Conservation (phyloP, 2,888 invertebrate genomes). For the Lysandra bellargus region DNA sequence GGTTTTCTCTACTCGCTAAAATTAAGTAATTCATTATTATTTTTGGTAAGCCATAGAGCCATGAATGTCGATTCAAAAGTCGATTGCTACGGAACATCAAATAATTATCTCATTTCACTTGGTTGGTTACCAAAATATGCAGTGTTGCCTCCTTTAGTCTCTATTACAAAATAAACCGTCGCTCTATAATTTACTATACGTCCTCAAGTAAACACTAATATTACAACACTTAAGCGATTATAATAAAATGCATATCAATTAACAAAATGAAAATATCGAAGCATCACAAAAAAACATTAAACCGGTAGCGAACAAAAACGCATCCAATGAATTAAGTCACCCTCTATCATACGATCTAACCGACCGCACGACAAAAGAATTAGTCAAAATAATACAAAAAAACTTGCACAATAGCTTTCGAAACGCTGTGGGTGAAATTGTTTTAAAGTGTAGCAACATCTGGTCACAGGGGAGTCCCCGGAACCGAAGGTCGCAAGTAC, state of each 20-base stretch:
- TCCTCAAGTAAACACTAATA: slow-evolving; percentile 35
- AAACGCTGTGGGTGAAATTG: slow-evolving; percentile 77
- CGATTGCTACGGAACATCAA: too few relatives aligned
- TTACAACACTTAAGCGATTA: slow-evolving; percentile 41
- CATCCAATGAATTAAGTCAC: slow-evolving; percentile 66
- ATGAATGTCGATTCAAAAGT: too few relatives aligned
- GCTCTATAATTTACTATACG: not conserved
- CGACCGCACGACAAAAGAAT: slow-evolving; percentile 78
- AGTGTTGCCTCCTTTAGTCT: not conserved
- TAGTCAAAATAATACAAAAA: slow-evolving; percentile 74
- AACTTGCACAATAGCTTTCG: slow-evolving; percentile 70
- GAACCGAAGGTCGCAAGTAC: slow-evolving; percentile 32
- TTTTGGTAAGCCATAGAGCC: too few relatives aligned
- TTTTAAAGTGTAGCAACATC: slow-evolving; percentile 80
- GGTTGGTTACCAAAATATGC: too few relatives aligned
- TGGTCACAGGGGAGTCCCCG: slow-evolving; percentile 66
- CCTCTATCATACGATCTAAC: slow-evolving; percentile 71
- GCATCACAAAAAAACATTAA: slow-evolving; percentile 52
- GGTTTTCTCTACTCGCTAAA: too few relatives aligned
- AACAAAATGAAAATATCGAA: slow-evolving; percentile 49
- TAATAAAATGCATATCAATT: slow-evolving; percentile 43
- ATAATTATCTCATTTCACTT: too few relatives aligned
- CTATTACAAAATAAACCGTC: slow-evolving; percentile 23
- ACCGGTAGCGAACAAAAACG: slow-evolving; percentile 68
- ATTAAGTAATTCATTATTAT: too few relatives aligned